These are phyloP conservation scores for Papilio glaucus DNA, from an alignment of 1,140 invertebrate species.

Conservation along the genomic window DNA sequence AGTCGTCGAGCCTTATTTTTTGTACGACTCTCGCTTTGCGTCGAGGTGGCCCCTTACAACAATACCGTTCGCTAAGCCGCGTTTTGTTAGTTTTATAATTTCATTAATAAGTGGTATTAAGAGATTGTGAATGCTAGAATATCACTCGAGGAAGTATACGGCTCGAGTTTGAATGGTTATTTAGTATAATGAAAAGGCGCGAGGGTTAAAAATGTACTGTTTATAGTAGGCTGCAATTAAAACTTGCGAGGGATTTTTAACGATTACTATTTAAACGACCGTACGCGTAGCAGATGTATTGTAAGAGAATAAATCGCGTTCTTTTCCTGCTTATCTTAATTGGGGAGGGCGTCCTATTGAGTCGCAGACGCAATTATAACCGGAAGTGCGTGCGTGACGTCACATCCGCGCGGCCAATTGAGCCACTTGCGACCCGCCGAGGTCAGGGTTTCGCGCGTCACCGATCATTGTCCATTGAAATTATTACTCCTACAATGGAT, in stretches of 20 bases:
- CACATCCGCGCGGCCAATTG: constrained; percentile 66
- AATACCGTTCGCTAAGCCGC: constrained; percentile 24
- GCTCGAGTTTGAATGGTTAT: background rate
- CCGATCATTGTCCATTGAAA: constrained; percentile 45
- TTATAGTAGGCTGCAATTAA: constrained; percentile 12
- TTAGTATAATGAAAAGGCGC: constrained; percentile 9
- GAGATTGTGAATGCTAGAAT: constrained; percentile 15
- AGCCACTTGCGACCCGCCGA: constrained; percentile 60
- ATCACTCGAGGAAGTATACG: constrained; percentile 21
- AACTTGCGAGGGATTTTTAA: constrained; percentile 8
- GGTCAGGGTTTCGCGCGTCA: constrained; percentile 62
- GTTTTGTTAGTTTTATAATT: constrained; percentile 37
- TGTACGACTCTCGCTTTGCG: constrained; percentile 37
- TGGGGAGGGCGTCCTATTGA: constrained; percentile 45
- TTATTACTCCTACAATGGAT: constrained; percentile 24
- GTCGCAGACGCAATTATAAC: constrained; percentile 57
- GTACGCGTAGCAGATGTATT: background rate
- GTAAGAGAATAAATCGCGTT: constrained; percentile 4
- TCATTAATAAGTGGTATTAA: constrained; percentile 36
- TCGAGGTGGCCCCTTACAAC: constrained; percentile 36
- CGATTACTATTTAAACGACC: background rate
- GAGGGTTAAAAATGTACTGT: constrained; percentile 2
- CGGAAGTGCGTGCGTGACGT: constrained; percentile 65
- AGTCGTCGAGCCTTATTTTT: constrained; percentile 45
- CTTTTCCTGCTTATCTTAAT: constrained; percentile 43